Percentiles rank a stretch among this genome's conserved stretches.
Conservation (phyloP, 2,113 vertebrate species). For the Boleophthalmus pectinirostris region DNA sequence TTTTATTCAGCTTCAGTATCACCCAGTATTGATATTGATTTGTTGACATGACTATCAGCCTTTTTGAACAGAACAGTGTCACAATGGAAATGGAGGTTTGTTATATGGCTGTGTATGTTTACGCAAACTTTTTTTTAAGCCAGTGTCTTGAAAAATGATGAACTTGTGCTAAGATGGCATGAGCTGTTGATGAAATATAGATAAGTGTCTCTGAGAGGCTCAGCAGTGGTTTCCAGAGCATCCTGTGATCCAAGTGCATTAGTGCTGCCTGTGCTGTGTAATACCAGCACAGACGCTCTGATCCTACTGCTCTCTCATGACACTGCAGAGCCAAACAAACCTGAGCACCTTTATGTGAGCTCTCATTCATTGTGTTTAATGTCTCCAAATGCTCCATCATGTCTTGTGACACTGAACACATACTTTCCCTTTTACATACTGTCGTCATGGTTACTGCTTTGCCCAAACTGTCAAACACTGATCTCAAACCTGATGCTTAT, state of each 20-base stretch:
- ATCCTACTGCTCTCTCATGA: background rate
- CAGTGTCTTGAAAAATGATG: conserved; percentile 6
- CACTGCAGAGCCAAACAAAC: background rate
- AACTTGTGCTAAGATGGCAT: background rate
- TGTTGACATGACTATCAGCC: too few relatives aligned
- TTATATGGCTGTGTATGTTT: too few relatives aligned
- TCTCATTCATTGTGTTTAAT: background rate
- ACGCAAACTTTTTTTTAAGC: background rate
- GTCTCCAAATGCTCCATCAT: background rate
- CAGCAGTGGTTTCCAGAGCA: conserved; percentile 3
- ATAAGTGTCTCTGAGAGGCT: conserved; percentile 1
- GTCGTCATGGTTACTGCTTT: background rate
- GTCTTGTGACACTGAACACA: background rate
- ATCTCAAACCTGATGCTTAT: background rate
- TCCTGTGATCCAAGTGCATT: conserved; percentile 27
- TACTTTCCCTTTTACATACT: background rate
- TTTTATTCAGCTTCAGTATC: too few relatives aligned
- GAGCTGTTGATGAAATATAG: conserved; percentile 30
- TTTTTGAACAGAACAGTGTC: too few relatives aligned
- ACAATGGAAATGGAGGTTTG: too few relatives aligned
- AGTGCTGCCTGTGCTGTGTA: conserved; percentile 21
- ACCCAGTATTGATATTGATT: too few relatives aligned
- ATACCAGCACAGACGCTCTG: background rate
- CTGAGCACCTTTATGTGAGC: too few relatives aligned
- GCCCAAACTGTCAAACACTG: background rate